phyloP scores from a whole-genome alignment of 1,140 invertebrate species.

The Drosophila mayri region DNA sequence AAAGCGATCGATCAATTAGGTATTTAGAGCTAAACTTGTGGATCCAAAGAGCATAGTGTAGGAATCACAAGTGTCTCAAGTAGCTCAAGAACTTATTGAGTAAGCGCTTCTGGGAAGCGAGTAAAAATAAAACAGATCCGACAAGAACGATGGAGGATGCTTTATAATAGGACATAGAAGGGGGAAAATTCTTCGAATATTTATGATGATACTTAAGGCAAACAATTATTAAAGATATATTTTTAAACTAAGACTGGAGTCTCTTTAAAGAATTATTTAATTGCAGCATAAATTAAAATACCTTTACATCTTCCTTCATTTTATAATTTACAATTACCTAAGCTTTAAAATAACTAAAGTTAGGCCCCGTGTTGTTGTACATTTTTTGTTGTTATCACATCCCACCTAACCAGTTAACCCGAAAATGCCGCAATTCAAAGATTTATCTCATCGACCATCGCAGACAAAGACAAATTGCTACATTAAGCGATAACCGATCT shows the following conservation, averaged over 20 bases:
- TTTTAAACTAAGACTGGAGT: background rate
- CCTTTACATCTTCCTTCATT: background rate
- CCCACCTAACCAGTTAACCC: conserved; percentile 17
- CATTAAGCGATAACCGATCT: conserved; percentile 76
- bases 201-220: conserved; percentile 6
- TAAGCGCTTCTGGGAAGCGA: conserved; percentile 28
- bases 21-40: conserved; percentile 41
- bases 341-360: background rate
- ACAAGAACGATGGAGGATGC: background rate
- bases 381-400: background rate
- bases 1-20: conserved; percentile 49
- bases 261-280: background rate
- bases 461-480: conserved; percentile 78
- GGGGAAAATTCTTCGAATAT: conserved; percentile 8
- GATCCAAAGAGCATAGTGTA: background rate
- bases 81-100: conserved; percentile 39
- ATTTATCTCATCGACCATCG: conserved; percentile 44
- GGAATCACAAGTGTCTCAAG: conserved; percentile 23
- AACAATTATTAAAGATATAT: background rate
- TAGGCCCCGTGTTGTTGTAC: no score
- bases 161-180: background rate
- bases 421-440: conserved; percentile 42
- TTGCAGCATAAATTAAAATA: background rate
- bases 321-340: background rate
- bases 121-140: conserved; percentile 23